Evolutionary conservation across 2,888 invertebrate genomes (phyloP), one percentile per base, ranked within the genome.

Genomic region (Polydrusus cervinus): DNA sequence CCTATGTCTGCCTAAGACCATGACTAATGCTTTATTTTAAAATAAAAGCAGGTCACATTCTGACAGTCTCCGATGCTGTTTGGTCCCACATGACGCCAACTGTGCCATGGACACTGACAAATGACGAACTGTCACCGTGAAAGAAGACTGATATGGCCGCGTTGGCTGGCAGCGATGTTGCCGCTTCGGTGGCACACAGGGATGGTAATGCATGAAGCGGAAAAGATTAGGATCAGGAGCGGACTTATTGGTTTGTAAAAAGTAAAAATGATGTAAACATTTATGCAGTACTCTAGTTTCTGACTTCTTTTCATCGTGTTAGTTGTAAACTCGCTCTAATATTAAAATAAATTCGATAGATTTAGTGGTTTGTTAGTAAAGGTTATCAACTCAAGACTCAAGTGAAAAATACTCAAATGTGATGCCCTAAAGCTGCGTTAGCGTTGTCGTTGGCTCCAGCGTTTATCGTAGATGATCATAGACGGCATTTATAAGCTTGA

Each of bases 41-140:
- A 25, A 25, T 51, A n/a, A 68, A 34, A 49, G 57, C 18, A 57
- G 74, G 75, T 84, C 85, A 86, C 86, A 86, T 81, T 85, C 87
- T 82, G 81, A 85, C 83, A 80, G 81, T 81, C 82, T 82, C 84
- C 85, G 85, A 86, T 86, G 86, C 86, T 87, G 87, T 87, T 87
- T 87, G 87, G 87, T 87, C 87, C 87, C 87, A 87, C 87, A 87
- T 87, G 87, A 87, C 87, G 87, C 86, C 87, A 87, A 86, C 87
- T 87, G 87, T 88, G 88, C 86, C 86, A 83, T 81, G 84, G 87
- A 87, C 88, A 87, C 87, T 87, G 88, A 88, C 88, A 88, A 88
- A 88, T 88, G 88, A 88, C 87, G 88, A 86, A 87, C 87, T 88
- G 88, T 88, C 88, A 87, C 86, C 88, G 87, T 85, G 87, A 87